phyloP scores from a whole-genome alignment of 2,113 vertebrate species.

The Semicossyphus pulcher region DNA sequence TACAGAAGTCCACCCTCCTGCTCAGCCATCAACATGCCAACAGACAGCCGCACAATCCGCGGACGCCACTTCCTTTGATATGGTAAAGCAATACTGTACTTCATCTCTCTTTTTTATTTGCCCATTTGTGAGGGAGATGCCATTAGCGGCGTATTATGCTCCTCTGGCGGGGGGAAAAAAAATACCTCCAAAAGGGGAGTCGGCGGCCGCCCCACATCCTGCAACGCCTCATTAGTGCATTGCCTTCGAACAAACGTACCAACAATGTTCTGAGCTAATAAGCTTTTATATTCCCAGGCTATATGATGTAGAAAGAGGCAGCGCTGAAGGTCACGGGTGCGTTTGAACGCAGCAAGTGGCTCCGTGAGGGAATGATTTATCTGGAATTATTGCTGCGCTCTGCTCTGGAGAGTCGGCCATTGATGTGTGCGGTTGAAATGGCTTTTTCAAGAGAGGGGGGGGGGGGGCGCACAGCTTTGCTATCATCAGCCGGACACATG shows the following conservation, averaged over 20 bases:
- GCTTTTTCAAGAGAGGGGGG: constrained; percentile 71
- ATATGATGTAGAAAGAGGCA: constrained; percentile 72
- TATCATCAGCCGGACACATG: constrained; percentile 60
- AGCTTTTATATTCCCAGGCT: constrained; percentile 79
- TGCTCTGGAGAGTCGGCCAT: constrained; percentile 73
- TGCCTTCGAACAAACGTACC: constrained; percentile 78
- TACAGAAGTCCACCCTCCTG: constrained; percentile 44
- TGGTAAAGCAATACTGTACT: constrained; percentile 72
- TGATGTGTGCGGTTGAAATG: constrained; percentile 79
- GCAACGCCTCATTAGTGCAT: constrained; percentile 81
- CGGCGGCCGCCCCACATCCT: constrained; percentile 51
- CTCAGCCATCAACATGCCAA: constrained; percentile 56
- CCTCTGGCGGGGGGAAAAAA: constrained; percentile 42
- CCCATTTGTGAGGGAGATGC: constrained; percentile 71
- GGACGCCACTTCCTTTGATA: constrained; percentile 72
- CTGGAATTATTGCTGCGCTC: constrained; percentile 76
- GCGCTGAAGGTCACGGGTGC: constrained; percentile 76
- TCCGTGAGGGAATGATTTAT: constrained; percentile 77
- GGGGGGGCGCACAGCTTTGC: constrained; percentile 21
- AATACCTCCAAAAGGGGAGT: constrained; percentile 70
- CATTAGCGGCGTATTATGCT: constrained; percentile 71
- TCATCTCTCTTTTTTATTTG: constrained; percentile 68
- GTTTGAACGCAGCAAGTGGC: constrained; percentile 78
- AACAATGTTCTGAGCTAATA: constrained; percentile 82
- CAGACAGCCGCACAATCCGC: constrained; percentile 49